These are phyloP conservation scores for Trachelus stipa DNA, from an alignment of 2,888 invertebrate genomes.

Conservation along the genomic window DNA sequence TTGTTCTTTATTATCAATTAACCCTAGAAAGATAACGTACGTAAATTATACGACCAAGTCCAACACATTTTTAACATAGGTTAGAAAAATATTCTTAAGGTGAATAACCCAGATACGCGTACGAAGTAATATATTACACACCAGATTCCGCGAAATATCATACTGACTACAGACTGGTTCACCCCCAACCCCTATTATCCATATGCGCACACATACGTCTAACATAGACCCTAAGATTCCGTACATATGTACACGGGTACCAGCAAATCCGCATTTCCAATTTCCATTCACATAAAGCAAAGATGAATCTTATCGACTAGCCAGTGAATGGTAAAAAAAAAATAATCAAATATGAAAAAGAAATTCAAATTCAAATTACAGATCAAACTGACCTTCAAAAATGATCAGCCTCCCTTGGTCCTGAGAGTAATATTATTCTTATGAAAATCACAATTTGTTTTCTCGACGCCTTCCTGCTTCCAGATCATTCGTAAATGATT, in stretches of 20 bases:
- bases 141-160: background rate
- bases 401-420: background rate
- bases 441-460: background rate
- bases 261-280: background rate
- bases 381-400: background rate
- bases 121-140: background rate
- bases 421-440: background rate
- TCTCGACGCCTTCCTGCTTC: background rate
- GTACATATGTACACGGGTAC: background rate
- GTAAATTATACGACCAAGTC: no score
- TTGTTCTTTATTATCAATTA: no score
- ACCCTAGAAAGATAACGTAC: no score
- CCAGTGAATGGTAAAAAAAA: background rate
- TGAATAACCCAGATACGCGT: background rate
- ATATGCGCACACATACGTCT: background rate
- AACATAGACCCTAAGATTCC: background rate
- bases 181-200: background rate
- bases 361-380: background rate
- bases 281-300: background rate
- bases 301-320: background rate
- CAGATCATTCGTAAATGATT: background rate
- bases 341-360: background rate
- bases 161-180: background rate
- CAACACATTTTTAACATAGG: no score
- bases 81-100: no score